Evolutionary conservation across 2,797 vertebrate genomes (phyloP), one percentile per base, ranked within the genome.

Genomic region (Pseudomugil tenellus): DNA sequence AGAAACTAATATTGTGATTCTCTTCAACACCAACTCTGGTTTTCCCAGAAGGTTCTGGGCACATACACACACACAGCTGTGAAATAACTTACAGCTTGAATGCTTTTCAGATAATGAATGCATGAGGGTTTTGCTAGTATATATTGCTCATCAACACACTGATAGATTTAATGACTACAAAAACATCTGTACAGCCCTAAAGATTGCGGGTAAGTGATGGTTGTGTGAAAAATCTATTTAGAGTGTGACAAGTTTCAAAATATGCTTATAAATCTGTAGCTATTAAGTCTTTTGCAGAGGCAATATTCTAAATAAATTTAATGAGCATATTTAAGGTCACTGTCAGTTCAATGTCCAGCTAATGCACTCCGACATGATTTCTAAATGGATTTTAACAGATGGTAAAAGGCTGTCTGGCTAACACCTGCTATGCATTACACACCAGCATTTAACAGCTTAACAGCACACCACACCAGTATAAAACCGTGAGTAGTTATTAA

Each of bases 311-410:
- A 34, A 32, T 69, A n/a, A 54, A 34, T 59, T 54, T 60, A 60
- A 67, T 59, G 14, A 61, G 39, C 63, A 57, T 49, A 39, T 62
- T 71, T 55, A 19, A 49, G 26, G 39, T 23, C 25, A 43, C 7
- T 2, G n/a, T 35, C 49, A 46, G 49, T 53, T 11, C 49, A 53
- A 34, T 61, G 76, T 65, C 77, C 62, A 54, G 74, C 61, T 81
- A 72, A 79, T 69, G 63, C 61, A 70, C 28, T 57, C 7, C 55
- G 32, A 43, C 35, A n/a, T 58, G 70, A 51, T 69, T 69, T 71
- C 14, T 17, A 58, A 83, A n/a, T n/a, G 67, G 85, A 74, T 63
- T 77, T 68, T 70, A 34, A 54, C 84, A 87, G 79, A 90, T 84
- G 82, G 85, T 56, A 58, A 79, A 88, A 83, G 46, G 58, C 75